Conservation (phyloP, 1,140 invertebrate species). For the Anastrepha ludens region DNA sequence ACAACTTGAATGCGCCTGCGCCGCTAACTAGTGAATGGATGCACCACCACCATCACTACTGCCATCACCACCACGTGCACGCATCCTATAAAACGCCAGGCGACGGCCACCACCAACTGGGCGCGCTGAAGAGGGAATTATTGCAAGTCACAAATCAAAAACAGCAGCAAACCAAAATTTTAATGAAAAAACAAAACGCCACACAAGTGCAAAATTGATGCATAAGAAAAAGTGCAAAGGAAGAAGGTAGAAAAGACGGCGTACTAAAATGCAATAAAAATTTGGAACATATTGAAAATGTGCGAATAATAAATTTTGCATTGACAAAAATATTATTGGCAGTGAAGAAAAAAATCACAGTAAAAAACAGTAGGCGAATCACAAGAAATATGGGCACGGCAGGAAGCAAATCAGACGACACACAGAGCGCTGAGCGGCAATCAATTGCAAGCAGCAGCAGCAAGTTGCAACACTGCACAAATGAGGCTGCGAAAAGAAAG, state of each 20-base stretch:
- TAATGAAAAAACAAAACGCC: neutral
- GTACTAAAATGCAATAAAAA: slow-evolving; percentile 11
- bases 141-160: slow-evolving; percentile 50
- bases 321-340: slow-evolving; percentile 35
- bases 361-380: slow-evolving; percentile 35
- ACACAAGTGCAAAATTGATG: neutral
- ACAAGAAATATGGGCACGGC: slow-evolving; percentile 65
- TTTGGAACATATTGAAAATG: neutral
- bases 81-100: neutral
- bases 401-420: slow-evolving; percentile 71
- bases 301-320: slow-evolving; percentile 25
- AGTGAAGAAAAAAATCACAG: neutral
- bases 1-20: slow-evolving; percentile 10
- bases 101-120: slow-evolving; percentile 24
- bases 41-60: neutral
- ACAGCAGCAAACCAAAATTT: neutral
- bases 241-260: neutral
- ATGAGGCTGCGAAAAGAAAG: slow-evolving; percentile 26
- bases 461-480: neutral
- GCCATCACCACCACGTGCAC: too few species aligned
- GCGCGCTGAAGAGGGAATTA: slow-evolving; percentile 47
- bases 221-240: neutral
- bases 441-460: slow-evolving; percentile 34
- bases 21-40: neutral
- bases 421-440: slow-evolving; percentile 17